Percentiles rank a stretch among this genome's conserved stretches.
Evolutionary conservation across 1,140 invertebrate genomes (phyloP).

Genomic region (Drosophila dunni): DNA sequence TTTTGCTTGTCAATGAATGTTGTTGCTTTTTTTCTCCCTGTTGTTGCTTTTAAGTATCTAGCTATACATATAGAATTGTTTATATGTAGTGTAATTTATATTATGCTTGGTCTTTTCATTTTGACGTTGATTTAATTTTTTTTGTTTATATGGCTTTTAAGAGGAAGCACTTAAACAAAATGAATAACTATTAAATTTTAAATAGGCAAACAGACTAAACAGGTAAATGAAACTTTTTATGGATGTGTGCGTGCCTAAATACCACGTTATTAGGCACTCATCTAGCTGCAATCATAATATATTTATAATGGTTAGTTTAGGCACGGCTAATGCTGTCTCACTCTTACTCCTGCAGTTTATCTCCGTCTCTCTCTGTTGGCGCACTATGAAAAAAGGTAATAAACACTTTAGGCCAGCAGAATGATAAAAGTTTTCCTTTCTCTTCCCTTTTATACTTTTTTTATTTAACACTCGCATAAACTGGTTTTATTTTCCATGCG

Average conservation of each 20-base stretch:
- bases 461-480: conserved; percentile 56
- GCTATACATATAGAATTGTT: too few species aligned
- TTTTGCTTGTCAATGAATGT: conserved; percentile 67
- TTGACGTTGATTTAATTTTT: conserved; percentile 64
- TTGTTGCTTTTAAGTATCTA: conserved; percentile 17
- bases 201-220: conserved; percentile 29
- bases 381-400: conserved; percentile 51
- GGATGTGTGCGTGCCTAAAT: conserved; percentile 31
- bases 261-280: conserved; percentile 36
- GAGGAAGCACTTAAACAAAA: conserved; percentile 12
- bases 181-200: conserved; percentile 31
- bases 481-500: conserved; percentile 69
- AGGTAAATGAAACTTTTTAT: neutral
- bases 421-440: neutral
- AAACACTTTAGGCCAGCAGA: conserved; percentile 59
- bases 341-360: too few species aligned
- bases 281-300: conserved; percentile 63
- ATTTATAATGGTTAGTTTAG: conserved; percentile 65
- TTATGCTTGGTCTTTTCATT: conserved; percentile 48
- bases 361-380: conserved; percentile 2
- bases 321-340: conserved; percentile 14
- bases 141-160: neutral
- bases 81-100: conserved; percentile 12
- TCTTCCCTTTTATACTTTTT: conserved; percentile 17
- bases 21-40: conserved; percentile 27